Evolutionary conservation across 2,113 vertebrate species (phyloP).

Genomic region (Empidonax alnorum): DNA sequence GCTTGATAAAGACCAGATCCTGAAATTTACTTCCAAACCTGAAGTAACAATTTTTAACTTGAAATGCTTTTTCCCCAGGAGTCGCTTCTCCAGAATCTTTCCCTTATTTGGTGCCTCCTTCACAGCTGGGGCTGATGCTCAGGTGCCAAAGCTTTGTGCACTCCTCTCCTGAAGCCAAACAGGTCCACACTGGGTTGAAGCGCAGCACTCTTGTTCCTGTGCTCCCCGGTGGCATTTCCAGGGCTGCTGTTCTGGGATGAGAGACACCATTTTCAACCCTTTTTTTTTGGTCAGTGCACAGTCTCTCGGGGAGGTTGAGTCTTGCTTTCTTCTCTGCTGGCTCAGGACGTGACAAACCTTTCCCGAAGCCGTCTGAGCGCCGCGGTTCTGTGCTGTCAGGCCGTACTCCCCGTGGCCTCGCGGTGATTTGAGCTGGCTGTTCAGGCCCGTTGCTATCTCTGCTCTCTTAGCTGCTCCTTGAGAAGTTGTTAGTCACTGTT

Average conservation of each 20-base stretch:
- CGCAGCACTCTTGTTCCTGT: background rate
- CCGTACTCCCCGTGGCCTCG: background rate
- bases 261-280: background rate
- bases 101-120: conserved; percentile 84
- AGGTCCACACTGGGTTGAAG: background rate
- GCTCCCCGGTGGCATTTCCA: background rate
- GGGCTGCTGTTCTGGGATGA: background rate
- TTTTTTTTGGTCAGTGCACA: background rate
- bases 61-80: conserved; percentile 78
- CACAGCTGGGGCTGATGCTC: conserved; percentile 62
- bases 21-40: conserved; percentile 82
- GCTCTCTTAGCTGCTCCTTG: background rate
- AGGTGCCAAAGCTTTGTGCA: conserved; percentile 64
- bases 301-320: background rate
- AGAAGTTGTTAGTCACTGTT: conserved; percentile 64
- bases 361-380: background rate
- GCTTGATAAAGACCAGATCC: conserved; percentile 85
- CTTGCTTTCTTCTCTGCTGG: conserved; percentile 17
- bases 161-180: background rate
- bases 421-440: conserved; percentile 23
- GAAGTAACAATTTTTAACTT: conserved; percentile 83
- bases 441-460: conserved; percentile 31
- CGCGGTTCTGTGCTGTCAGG: background rate
- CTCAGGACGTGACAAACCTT: background rate
- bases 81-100: conserved; percentile 76